These are phyloP conservation scores for Amiota mariae DNA, from an alignment of 2,888 invertebrate species.

Conservation along the genomic window DNA sequence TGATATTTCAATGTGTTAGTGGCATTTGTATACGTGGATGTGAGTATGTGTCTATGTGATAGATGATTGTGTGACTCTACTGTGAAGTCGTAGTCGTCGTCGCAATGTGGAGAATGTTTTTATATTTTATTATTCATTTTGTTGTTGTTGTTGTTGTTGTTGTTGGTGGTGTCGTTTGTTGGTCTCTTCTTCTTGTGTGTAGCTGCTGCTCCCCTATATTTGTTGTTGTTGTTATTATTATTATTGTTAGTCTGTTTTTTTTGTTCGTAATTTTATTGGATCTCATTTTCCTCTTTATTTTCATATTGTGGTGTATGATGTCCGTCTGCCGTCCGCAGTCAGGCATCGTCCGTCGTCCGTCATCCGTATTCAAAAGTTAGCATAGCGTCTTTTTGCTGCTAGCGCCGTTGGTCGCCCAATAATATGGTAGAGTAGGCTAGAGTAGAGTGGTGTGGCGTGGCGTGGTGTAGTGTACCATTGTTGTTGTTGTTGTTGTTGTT, in stretches of 20 bases:
- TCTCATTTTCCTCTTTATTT: too few species aligned
- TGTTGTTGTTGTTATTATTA: background rate
- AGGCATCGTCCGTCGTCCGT: background rate
- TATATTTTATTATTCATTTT: conserved; percentile 42
- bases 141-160: conserved; percentile 39
- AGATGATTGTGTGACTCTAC: conserved; percentile 9
- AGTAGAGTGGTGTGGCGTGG: too few species aligned
- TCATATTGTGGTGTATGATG: background rate
- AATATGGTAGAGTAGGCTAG: too few species aligned
- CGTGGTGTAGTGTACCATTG: too few species aligned
- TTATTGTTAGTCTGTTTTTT: background rate
- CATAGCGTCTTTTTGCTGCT: too few species aligned
- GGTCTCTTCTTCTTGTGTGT: conserved; percentile 27
- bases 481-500: background rate
- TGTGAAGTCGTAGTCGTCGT: conserved; percentile 8
- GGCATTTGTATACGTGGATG: too few species aligned
- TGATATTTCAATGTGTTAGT: too few species aligned
- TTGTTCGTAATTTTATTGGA: too few species aligned
- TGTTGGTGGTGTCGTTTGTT: background rate
- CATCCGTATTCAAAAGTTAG: too few species aligned
- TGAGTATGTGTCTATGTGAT: background rate
- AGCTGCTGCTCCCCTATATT: conserved; percentile 28
- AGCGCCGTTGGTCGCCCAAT: too few species aligned
- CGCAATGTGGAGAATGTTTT: conserved; percentile 46
- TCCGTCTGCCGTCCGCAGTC: background rate